phyloP scores from a whole-genome alignment of 2,113 vertebrate species.

The Entelurus aequoreus region DNA sequence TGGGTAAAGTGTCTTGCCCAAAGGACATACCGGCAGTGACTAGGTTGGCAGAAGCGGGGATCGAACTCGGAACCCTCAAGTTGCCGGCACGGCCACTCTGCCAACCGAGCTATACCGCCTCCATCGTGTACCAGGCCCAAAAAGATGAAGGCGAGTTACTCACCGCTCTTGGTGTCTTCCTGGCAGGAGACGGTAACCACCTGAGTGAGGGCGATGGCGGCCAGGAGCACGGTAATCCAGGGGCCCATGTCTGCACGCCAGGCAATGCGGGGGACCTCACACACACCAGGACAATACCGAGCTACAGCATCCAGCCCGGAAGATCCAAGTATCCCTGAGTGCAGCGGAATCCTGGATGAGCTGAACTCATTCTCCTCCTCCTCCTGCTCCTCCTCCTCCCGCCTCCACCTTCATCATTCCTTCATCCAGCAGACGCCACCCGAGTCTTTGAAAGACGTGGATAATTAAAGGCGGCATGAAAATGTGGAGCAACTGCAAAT shows the following conservation, averaged over 20 bases:
- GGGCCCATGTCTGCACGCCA: conserved; percentile 54
- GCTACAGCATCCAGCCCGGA: conserved; percentile 52
- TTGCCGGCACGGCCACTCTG: too few species aligned
- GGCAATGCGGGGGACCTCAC: conserved; percentile 40
- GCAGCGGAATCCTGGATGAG: conserved; percentile 30
- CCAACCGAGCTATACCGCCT: too few species aligned
- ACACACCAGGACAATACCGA: conserved; percentile 16
- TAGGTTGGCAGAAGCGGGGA: too few species aligned
- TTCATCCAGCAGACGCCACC: conserved; percentile 16
- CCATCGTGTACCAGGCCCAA: background rate
- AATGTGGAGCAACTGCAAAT: background rate
- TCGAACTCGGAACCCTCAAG: too few species aligned
- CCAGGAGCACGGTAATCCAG: conserved; percentile 61
- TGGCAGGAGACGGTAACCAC: conserved; percentile 61
- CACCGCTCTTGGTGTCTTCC: conserved; percentile 56
- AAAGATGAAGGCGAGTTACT: conserved; percentile 32
- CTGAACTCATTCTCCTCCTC: conserved; percentile 26
- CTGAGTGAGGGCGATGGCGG: conserved; percentile 53
- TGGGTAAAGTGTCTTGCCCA: too few species aligned
- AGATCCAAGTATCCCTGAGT: conserved; percentile 50
- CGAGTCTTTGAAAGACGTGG: conserved; percentile 17
- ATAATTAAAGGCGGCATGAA: conserved; percentile 55
- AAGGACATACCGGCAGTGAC: too few species aligned
- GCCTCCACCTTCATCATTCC: conserved; percentile 28
- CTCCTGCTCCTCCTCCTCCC: conserved; percentile 21